A percentile compares a stretch with the other conserved stretches of the same genome.
Evolutionary conservation across 2,888 invertebrate genomes (phyloP).

Genomic region (Drosophila dives): DNA sequence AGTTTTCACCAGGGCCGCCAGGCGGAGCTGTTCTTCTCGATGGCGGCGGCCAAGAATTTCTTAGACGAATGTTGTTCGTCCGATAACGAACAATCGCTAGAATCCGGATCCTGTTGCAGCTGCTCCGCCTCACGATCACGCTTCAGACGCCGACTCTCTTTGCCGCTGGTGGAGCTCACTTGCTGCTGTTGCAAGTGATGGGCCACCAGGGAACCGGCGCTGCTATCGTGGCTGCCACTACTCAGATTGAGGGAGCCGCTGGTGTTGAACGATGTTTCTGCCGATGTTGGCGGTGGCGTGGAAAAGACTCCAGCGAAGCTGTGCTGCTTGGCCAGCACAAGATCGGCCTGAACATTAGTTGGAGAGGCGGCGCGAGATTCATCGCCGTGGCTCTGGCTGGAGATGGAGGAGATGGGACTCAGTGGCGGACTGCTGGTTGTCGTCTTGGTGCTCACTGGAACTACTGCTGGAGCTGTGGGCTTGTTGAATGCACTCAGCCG

Average conservation of each 20-base stretch:
- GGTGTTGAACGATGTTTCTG: slow-evolving; percentile 86
- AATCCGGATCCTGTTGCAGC: slow-evolving; percentile 58
- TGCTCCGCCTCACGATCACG: slow-evolving; percentile 54
- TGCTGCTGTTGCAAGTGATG: slow-evolving; percentile 82
- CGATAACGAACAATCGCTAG: slow-evolving; percentile 74
- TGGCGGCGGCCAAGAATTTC: slow-evolving; percentile 67
- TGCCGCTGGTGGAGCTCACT: slow-evolving; percentile 79
- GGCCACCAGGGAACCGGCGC: slow-evolving; percentile 69
- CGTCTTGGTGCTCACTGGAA: slow-evolving; percentile 18
- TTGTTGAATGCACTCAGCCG: slow-evolving; percentile 86
- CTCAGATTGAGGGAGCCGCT: slow-evolving; percentile 72
- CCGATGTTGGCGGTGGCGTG: slow-evolving; percentile 88
- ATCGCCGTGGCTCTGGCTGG: slow-evolving; percentile 88
- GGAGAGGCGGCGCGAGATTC: slow-evolving; percentile 85
- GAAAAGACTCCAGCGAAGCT: slow-evolving; percentile 82
- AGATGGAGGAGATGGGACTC: slow-evolving; percentile 90
- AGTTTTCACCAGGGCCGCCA: slow-evolving; percentile 86
- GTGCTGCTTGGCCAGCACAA: slow-evolving; percentile 62
- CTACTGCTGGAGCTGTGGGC: slow-evolving; percentile 49
- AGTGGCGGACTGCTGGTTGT: slow-evolving; percentile 88
- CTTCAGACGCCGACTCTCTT: slow-evolving; percentile 33
- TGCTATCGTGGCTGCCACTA: slow-evolving; percentile 84
- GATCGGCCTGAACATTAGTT: slow-evolving; percentile 50
- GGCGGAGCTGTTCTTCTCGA: slow-evolving; percentile 85
- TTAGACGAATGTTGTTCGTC: slow-evolving; percentile 77